Conservation (phyloP, 2,888 invertebrate species). For the Ceraclea dissimilis region DNA sequence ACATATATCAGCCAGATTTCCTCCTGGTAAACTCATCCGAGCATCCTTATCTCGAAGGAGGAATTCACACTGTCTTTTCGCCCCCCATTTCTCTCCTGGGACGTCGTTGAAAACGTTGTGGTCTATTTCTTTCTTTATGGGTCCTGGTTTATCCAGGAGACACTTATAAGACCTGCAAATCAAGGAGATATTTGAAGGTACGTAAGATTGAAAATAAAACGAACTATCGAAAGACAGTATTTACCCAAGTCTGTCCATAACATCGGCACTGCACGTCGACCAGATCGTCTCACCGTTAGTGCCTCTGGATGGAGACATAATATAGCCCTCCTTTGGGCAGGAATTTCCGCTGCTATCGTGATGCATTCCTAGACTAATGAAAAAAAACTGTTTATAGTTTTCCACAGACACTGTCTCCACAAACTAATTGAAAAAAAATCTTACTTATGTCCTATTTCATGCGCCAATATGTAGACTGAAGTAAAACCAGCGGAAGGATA, state of each 20-base stretch:
- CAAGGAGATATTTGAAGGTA: too few relatives aligned
- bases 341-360: constrained; percentile 67
- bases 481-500: constrained; percentile 81
- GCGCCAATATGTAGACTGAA: constrained; percentile 73
- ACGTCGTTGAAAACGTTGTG: constrained; percentile 56
- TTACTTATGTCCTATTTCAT: constrained; percentile 81
- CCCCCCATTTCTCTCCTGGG: constrained; percentile 64
- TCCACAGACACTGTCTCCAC: too few relatives aligned
- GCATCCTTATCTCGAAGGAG: constrained; percentile 64
- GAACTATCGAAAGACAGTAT: not conserved
- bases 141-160: constrained; percentile 50
- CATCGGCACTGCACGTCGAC: constrained; percentile 66
- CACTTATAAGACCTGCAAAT: constrained; percentile 55
- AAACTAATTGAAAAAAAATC: constrained; percentile 24
- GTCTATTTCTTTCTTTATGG: constrained; percentile 44
- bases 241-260: constrained; percentile 55
- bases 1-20: constrained; percentile 46
- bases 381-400: not conserved
- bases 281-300: constrained; percentile 70
- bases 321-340: constrained; percentile 69
- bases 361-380: constrained; percentile 66
- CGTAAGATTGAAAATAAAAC: too few relatives aligned
- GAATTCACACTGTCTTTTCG: constrained; percentile 68
- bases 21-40: constrained; percentile 37
- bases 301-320: constrained; percentile 76